Evolutionary conservation across 2,113 vertebrate species (phyloP).

Genomic region (Galeopterus variegatus): DNA sequence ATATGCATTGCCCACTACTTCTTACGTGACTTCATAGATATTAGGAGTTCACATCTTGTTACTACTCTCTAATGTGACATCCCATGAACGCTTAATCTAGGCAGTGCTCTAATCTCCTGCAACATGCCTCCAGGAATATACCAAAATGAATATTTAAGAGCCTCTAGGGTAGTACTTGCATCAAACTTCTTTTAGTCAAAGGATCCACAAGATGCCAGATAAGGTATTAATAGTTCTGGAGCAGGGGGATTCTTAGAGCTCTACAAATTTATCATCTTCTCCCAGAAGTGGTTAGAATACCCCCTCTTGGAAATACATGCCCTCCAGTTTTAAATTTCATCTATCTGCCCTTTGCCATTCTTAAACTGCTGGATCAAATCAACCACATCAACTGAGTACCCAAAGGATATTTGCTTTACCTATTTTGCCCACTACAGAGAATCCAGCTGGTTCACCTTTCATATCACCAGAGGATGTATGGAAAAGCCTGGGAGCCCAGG

Average conservation of each 20-base stretch:
- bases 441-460: neutral
- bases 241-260: neutral
- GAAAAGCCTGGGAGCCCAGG: too few relatives aligned
- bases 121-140: conserved; percentile 23
- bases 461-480: neutral
- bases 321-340: conserved; percentile 44
- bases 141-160: conserved; percentile 14
- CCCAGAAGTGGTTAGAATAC: neutral
- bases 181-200: conserved; percentile 38
- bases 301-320: neutral
- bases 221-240: neutral
- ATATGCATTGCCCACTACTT: neutral
- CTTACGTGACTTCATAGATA: neutral
- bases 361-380: conserved; percentile 34
- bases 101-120: conserved; percentile 18
- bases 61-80: neutral
- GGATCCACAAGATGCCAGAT: neutral
- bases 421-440: neutral
- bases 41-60: neutral
- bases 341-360: conserved; percentile 29
- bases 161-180: neutral
- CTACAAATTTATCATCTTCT: neutral
- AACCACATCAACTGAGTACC: neutral
- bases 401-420: neutral
- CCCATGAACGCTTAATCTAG: neutral